Conservation (phyloP, 2,113 vertebrate species). For the Platichthys flesus region DNA sequence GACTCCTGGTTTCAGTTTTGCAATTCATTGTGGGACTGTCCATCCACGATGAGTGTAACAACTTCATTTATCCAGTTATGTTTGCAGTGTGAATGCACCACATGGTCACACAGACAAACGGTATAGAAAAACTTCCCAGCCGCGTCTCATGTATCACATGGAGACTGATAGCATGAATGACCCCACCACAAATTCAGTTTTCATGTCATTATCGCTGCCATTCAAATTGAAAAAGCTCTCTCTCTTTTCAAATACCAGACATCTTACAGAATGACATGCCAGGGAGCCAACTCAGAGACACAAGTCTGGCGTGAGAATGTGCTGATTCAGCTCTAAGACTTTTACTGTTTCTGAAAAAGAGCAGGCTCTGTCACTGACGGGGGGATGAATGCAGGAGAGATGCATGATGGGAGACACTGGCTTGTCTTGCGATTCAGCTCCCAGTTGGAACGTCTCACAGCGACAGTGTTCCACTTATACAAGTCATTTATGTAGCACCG, state of each 20-base stretch:
- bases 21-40: not conserved
- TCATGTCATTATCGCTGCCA: conserved; percentile 48
- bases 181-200: conserved; percentile 40
- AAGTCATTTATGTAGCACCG: conserved; percentile 54
- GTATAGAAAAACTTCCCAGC: conserved; percentile 15
- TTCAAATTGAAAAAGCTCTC: conserved; percentile 20
- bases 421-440: conserved; percentile 58
- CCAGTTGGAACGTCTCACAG: conserved; percentile 52
- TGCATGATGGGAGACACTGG: conserved; percentile 49
- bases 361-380: conserved; percentile 42
- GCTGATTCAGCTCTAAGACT: conserved; percentile 52
- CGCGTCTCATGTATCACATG: conserved; percentile 20
- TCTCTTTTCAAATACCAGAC: conserved; percentile 26
- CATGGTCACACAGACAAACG: not conserved
- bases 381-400: conserved; percentile 54
- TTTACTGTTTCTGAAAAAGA: conserved; percentile 55
- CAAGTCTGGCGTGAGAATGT: conserved; percentile 52
- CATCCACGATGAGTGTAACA: not conserved
- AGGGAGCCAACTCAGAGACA: conserved; percentile 40
- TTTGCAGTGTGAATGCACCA: conserved; percentile 1
- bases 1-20: not conserved
- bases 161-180: conserved; percentile 23
- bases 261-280: conserved; percentile 16
- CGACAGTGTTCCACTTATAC: conserved; percentile 55
- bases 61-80: conserved; percentile 24